Percentiles rank a stretch among this genome's conserved stretches.
phyloP scores from a whole-genome alignment of 1,140 invertebrate genomes.

The Homalodisca vitripennis region DNA sequence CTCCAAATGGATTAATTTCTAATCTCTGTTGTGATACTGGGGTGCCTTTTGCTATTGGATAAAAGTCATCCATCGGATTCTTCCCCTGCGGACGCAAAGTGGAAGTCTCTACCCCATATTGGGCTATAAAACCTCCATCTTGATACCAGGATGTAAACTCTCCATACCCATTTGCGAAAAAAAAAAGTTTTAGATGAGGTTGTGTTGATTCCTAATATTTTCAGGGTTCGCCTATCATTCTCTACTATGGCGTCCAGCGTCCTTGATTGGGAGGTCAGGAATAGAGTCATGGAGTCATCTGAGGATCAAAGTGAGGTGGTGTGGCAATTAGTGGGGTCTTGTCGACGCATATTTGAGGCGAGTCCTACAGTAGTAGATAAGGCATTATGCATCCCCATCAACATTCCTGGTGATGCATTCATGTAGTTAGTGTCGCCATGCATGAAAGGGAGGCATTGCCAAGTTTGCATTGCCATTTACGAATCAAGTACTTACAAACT shows the following conservation, averaged over 20 bases:
- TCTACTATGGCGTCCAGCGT: not conserved
- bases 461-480: too few relatives aligned
- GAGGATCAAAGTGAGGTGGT: constrained; percentile 15
- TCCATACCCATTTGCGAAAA: constrained; percentile 1
- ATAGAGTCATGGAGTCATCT: constrained; percentile 28
- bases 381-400: constrained; percentile 35
- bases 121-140: constrained; percentile 16
- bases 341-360: not conserved
- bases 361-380: constrained; percentile 31
- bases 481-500: too few relatives aligned
- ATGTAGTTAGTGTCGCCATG: too few relatives aligned
- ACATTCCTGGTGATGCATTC: constrained; percentile 33
- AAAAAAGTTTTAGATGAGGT: constrained; percentile 11
- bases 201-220: constrained; percentile 1
- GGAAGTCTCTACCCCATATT: constrained; percentile 23
- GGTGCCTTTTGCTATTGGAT: constrained; percentile 16
- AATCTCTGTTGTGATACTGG: not conserved
- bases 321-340: constrained; percentile 1
- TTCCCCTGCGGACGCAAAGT: constrained; percentile 17
- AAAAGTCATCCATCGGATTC: constrained; percentile 22
- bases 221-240: not conserved
- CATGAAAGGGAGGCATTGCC: too few relatives aligned
- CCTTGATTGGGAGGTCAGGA: not conserved
- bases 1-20: constrained; percentile 11
- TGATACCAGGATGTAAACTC: constrained; percentile 21